A percentile compares a stretch with the other conserved stretches of the same genome.
These are phyloP conservation scores for Andrena cerasifolii DNA, from an alignment of 1,140 invertebrate genomes.

Conservation along the genomic window DNA sequence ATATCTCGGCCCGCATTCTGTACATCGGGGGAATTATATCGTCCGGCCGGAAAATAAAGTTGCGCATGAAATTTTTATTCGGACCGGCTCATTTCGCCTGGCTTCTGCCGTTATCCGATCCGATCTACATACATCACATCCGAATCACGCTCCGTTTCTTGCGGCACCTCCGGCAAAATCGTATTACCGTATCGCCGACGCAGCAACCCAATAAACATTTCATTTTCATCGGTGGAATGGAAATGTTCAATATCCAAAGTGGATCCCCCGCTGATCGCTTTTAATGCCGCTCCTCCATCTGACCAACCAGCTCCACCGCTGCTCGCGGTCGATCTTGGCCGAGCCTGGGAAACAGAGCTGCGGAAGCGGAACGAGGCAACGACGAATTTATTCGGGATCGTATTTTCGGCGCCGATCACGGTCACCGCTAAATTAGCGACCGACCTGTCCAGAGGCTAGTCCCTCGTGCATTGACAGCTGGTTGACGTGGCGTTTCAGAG, in stretches of 20 bases:
- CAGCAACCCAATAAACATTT: background rate
- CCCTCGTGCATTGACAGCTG: constrained; percentile 52
- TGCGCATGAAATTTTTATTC: constrained; percentile 36
- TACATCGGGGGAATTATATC: constrained; percentile 1
- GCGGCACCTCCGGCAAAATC: constrained; percentile 26
- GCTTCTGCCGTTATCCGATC: background rate
- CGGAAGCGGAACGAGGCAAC: too few relatives aligned
- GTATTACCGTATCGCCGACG: background rate
- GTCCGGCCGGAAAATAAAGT: constrained; percentile 17
- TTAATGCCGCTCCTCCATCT: background rate
- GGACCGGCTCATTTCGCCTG: background rate
- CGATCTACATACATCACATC: too few relatives aligned
- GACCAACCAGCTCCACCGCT: too few relatives aligned
- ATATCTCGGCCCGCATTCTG: background rate
- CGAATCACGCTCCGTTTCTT: constrained; percentile 25
- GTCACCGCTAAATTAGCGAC: too few relatives aligned
- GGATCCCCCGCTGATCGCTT: background rate
- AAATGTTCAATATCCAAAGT: constrained; percentile 12
- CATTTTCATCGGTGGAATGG: background rate
- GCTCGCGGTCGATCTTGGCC: too few relatives aligned
- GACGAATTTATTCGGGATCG: too few relatives aligned
- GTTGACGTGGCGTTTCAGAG: constrained; percentile 23
- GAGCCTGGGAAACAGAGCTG: too few relatives aligned
- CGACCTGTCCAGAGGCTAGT: background rate
- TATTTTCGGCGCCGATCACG: too few relatives aligned